A percentile compares a stretch with the other conserved stretches of the same genome.
phyloP scores from a whole-genome alignment of 2,113 vertebrate species.

The Hyaena hyaena region DNA sequence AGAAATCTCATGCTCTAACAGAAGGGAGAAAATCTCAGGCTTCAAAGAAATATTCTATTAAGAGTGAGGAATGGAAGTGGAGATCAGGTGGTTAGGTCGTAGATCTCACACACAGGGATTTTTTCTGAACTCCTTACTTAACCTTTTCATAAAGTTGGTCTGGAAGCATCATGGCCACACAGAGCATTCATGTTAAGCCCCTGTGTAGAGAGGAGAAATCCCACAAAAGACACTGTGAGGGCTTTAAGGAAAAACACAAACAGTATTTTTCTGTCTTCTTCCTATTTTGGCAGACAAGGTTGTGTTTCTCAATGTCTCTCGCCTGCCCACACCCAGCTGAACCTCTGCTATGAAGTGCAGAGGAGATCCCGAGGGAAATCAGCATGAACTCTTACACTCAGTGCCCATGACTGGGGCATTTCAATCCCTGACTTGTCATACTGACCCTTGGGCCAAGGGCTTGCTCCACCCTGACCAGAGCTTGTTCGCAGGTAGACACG shows the following conservation, averaged over 20 bases:
- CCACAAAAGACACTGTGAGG: neutral
- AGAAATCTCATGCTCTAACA: neutral
- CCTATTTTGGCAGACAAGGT: conserved; percentile 15
- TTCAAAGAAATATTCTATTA: conserved; percentile 24
- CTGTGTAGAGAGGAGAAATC: neutral
- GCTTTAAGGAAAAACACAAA: neutral
- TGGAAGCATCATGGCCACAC: conserved; percentile 9
- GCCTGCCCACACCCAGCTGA: neutral
- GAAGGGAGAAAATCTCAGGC: neutral
- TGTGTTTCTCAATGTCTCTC: conserved; percentile 43
- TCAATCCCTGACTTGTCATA: conserved; percentile 19
- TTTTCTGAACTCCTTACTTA: conserved; percentile 2
- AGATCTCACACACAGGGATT: neutral
- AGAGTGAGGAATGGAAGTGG: conserved; percentile 13
- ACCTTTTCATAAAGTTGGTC: neutral
- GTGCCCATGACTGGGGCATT: conserved; percentile 28
- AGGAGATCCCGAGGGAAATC: conserved; percentile 53
- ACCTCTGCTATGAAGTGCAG: neutral
- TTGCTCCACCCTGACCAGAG: neutral
- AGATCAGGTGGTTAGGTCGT: neutral
- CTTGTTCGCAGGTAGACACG: neutral
- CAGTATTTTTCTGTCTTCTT: neutral
- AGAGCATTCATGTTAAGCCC: neutral
- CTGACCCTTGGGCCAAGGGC: conserved; percentile 57
- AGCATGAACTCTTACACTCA: conserved; percentile 10